Evolutionary conservation across 2,113 vertebrate genomes (phyloP).

Genomic region (Elachura formosa): DNA sequence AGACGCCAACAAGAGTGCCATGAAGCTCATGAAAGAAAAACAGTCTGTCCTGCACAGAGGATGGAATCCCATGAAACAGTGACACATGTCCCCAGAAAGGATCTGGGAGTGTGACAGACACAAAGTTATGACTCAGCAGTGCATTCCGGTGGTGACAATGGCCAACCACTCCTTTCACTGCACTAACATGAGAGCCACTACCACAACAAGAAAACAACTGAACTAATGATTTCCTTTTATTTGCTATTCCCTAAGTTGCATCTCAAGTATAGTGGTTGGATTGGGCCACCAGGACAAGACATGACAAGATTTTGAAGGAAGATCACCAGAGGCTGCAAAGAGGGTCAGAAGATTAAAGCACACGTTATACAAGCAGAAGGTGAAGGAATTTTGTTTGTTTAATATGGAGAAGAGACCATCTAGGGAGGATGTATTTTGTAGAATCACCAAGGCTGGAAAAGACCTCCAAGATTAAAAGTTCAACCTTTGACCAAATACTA

Average conservation of each 20-base stretch:
- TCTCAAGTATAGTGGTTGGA: neutral
- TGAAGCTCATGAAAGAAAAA: neutral
- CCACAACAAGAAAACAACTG: neutral
- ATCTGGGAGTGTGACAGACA: neutral
- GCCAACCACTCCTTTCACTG: neutral
- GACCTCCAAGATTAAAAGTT: neutral
- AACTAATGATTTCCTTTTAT: neutral
- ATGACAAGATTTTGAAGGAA: neutral
- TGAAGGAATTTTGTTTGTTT: neutral
- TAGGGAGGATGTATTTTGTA: neutral
- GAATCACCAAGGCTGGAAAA: neutral
- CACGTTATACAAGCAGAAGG: neutral
- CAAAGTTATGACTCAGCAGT: neutral
- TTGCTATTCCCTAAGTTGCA: neutral
- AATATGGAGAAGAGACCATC: neutral
- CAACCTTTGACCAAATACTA: neutral
- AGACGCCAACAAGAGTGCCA: neutral
- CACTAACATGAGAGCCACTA: accelerated
- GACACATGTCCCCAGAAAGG: neutral
- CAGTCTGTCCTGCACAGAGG: neutral
- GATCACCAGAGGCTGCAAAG: neutral
- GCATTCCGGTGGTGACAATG: neutral
- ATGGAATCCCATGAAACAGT: neutral
- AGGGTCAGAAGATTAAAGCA: neutral
- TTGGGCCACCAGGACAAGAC: neutral